These are phyloP conservation scores for Pocota personata DNA, from an alignment of 2,888 invertebrate species.

Conservation along the genomic window DNA sequence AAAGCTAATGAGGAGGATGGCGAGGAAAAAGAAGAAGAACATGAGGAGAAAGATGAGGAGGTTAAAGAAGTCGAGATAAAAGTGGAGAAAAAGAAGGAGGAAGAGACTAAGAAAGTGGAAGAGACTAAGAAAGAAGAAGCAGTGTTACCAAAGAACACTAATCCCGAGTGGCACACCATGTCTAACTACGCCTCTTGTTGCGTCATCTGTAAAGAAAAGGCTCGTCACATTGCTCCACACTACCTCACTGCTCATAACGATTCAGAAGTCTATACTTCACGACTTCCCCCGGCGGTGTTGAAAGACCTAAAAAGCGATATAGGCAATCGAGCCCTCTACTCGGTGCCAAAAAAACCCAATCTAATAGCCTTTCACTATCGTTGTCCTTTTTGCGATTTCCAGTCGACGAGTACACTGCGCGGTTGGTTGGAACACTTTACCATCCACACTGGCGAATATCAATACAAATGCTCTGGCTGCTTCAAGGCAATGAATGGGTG, in stretches of 20 bases:
- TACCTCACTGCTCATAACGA: slow-evolving; percentile 77
- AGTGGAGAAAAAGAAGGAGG: background rate
- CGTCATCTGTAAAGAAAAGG: slow-evolving; percentile 76
- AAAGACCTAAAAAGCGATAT: slow-evolving; percentile 74
- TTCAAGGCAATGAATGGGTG: slow-evolving; percentile 42
- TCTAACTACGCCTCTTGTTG: slow-evolving; percentile 76
- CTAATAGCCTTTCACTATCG: slow-evolving; percentile 71
- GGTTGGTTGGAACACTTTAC: slow-evolving; percentile 87
- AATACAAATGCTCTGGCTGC: slow-evolving; percentile 87
- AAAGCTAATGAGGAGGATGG: background rate
- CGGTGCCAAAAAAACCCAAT: slow-evolving; percentile 34
- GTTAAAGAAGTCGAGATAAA: background rate
- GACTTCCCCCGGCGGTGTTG: slow-evolving; percentile 77
- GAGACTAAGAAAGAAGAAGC: background rate
- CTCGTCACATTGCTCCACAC: slow-evolving; percentile 79
- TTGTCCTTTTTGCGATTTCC: slow-evolving; percentile 79
- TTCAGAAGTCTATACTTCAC: slow-evolving; percentile 77
- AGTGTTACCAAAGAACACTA: slow-evolving; percentile 57
- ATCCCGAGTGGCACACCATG: slow-evolving; percentile 78
- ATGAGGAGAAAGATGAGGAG: background rate
- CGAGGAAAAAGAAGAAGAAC: background rate
- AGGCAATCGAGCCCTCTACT: slow-evolving; percentile 66
- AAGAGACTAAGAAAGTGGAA: background rate
- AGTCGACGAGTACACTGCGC: slow-evolving; percentile 64
- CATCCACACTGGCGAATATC: slow-evolving; percentile 91